Base-by-base conservation (phyloP, 2,113 vertebrate genomes). In the Embiotoca jacksoni region DNA sequence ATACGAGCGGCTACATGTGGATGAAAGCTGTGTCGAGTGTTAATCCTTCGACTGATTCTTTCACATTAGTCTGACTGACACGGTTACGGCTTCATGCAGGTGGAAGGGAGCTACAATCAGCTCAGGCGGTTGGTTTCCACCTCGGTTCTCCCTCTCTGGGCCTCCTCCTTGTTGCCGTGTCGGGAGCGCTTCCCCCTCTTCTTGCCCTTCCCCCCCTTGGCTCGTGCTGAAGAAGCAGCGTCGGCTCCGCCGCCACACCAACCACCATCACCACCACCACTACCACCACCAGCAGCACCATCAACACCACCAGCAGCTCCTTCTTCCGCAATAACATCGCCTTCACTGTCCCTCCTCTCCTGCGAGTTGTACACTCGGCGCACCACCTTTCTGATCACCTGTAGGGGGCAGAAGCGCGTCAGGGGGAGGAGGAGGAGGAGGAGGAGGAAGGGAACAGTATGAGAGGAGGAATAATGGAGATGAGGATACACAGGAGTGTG, bases 341-440 rank as follows among this genome's bases (percentile, higher is more conserved):
- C 61, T 77, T 84, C 92, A 37, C 69, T 82, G 46, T 91, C 89
- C 94, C 85, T 95, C 94, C 69, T 95, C 91, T 80, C 90, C 58
- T 90, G 81, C 2, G 86, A 84, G 86, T 94, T 93, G 90, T 93
- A 90, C 88, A 96, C 84, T 4, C 97, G 96, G 69, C 97, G 97
- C 85, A 99, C 92, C 89, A 99, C 96, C 92, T 97, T 99, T 88
- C 97, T 97, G 93, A 97, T 99, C 92, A 99, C 97, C 98, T 99
- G 95, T 80, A 82, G 91, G 89, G 63, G 80, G 66, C 57, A 87
- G 77, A 88, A 65, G 81, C 60, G 41, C 10, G 72, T 88, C n/a
- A 81, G 62, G n/a, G n/a, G n/a, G 37, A 16, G 15, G 74, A 55
- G 32, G 71, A 30, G 84, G n/a, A 23, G 23, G 23, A 23, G 23